phyloP scores from a whole-genome alignment of 2,888 invertebrate genomes.

The Cantharis rustica region DNA sequence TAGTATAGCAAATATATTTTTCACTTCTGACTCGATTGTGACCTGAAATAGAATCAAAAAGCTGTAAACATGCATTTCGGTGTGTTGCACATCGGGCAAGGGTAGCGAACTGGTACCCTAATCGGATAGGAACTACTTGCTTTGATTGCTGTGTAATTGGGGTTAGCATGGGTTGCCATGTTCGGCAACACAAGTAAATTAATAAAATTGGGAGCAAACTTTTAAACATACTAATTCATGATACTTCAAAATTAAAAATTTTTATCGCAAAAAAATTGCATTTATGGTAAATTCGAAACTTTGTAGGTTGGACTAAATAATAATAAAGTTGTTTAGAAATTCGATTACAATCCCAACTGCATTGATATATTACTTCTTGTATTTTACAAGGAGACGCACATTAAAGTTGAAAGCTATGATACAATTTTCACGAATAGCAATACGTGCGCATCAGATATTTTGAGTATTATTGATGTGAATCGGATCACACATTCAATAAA shows the following conservation, averaged over 20 bases:
- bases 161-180: background rate
- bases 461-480: conserved; percentile 40
- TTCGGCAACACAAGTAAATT: background rate
- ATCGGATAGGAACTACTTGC: background rate
- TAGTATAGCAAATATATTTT: background rate
- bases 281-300: background rate
- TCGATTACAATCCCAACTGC: conserved; percentile 8
- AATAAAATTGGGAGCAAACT: background rate
- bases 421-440: conserved; percentile 18
- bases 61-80: background rate
- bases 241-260: background rate
- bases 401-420: conserved; percentile 13
- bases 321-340: background rate
- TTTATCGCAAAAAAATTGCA: background rate
- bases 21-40: background rate
- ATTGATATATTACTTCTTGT: conserved; percentile 13
- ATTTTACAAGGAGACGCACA: conserved; percentile 8
- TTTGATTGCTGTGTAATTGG: background rate
- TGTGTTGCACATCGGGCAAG: background rate
- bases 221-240: background rate
- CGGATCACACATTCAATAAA: conserved; percentile 37
- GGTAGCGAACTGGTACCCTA: background rate
- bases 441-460: conserved; percentile 34
- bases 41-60: background rate
- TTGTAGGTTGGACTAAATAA: background rate